These are phyloP conservation scores for Prenolepis imparis DNA, from an alignment of 2,888 invertebrate genomes.

Conservation along the genomic window DNA sequence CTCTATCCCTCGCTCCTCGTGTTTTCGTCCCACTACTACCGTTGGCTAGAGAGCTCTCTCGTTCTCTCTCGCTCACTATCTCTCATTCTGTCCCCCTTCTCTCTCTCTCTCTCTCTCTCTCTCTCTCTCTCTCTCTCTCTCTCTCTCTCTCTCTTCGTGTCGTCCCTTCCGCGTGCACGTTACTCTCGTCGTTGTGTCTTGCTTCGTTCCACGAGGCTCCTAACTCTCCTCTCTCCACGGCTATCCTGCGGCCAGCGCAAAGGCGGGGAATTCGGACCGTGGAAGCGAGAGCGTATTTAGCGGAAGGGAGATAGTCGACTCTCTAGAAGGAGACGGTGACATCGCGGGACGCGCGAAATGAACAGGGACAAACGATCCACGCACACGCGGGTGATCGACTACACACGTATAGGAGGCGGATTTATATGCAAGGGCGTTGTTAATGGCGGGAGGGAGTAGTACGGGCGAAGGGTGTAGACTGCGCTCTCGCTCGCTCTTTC, in stretches of 20 bases:
- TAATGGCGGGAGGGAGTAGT: conserved; percentile 82
- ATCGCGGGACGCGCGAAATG: conserved; percentile 62
- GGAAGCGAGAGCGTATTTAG: conserved; percentile 66
- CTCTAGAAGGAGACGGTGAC: conserved; percentile 57
- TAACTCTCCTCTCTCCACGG: conserved; percentile 66
- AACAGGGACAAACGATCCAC: conserved; percentile 74
- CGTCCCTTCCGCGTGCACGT: conserved; percentile 51
- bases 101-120: conserved; percentile 64
- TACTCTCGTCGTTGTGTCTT: conserved; percentile 33
- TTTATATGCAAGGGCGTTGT: conserved; percentile 87
- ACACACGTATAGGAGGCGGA: conserved; percentile 81
- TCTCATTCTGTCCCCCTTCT: conserved; percentile 58
- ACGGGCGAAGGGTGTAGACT: conserved; percentile 69
- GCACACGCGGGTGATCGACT: conserved; percentile 59
- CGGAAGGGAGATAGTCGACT: conserved; percentile 62
- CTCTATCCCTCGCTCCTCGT: conserved; percentile 61
- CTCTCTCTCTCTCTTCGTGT: conserved; percentile 68
- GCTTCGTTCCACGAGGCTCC: conserved; percentile 67
- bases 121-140: conserved; percentile 56
- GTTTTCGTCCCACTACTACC: conserved; percentile 60
- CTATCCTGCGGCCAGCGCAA: conserved; percentile 76
- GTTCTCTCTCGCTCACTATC: conserved; percentile 57
- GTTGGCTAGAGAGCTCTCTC: conserved; percentile 44
- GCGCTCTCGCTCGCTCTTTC: conserved; percentile 64
- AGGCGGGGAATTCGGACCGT: conserved; percentile 77